Conservation (phyloP, 2,797 vertebrate species). For the Lates japonicus region DNA sequence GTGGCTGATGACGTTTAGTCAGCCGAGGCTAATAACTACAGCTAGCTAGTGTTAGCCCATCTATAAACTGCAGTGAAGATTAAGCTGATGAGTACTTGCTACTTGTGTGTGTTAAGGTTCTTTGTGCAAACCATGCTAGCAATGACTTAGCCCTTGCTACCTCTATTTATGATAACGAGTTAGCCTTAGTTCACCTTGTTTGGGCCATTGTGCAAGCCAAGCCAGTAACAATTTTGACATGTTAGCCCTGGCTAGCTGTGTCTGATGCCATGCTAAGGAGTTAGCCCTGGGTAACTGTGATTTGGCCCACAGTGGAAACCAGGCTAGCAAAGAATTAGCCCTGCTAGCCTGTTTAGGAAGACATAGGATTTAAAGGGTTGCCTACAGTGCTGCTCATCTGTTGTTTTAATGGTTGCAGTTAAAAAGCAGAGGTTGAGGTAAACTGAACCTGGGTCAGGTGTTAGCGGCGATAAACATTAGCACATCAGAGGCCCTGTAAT, state of each 20-base stretch:
- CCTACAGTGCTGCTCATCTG: conserved; percentile 26
- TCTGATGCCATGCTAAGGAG: not conserved
- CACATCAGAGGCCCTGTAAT: conserved; percentile 48
- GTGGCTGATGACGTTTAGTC: not conserved
- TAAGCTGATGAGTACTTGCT: not conserved
- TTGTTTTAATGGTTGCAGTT: conserved; percentile 55
- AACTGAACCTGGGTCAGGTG: conserved; percentile 63
- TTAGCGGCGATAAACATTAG: conserved; percentile 46
- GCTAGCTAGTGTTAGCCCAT: conserved; percentile 16
- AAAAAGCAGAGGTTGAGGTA: conserved; percentile 74
- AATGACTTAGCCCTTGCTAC: not conserved
- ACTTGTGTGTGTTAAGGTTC: not conserved
- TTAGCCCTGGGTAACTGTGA: conserved; percentile 45
- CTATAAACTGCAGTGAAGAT: not conserved
- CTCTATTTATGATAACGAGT: not conserved
- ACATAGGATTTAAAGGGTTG: conserved; percentile 61
- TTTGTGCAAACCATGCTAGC: not conserved
- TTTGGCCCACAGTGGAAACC: conserved; percentile 43
- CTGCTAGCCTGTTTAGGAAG: conserved; percentile 64
- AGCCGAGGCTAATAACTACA: not conserved
- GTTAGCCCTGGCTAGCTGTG: not conserved
- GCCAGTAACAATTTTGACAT: not conserved
- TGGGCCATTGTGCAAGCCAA: not conserved
- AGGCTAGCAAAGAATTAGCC: conserved; percentile 17
- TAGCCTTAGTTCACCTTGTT: conserved; percentile 23